Evolutionary conservation across 2,113 vertebrate species (phyloP), one percentile per base, ranked within the genome.

Genomic region (Litocranius walleri): DNA sequence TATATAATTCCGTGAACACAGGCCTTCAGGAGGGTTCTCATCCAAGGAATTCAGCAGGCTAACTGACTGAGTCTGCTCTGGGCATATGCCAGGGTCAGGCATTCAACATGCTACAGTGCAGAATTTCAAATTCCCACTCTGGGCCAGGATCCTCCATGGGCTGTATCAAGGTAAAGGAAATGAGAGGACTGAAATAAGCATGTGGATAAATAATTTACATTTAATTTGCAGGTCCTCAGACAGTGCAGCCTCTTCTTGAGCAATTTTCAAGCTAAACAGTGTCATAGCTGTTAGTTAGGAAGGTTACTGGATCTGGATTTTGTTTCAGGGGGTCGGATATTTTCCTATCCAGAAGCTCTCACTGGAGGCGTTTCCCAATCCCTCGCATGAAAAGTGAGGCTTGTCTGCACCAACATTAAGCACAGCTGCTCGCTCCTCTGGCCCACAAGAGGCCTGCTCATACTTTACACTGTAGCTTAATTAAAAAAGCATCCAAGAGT

Each of bases 171-270:
- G 96, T 88, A 48, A 96, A 43, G 36, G 29, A 87, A 67, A 91
- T 5, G 67, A 81, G 57, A 93, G 90, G 50, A 29, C 45, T 56
- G 67, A 56, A 95, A 50, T 67, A 81, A 92, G 74, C 12, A 0
- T 30, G 33, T 43, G 33, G 92, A 89, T 81, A 95, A 84, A 88
- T 92, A 81, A 90, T 97, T 95, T 90, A 81, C 56, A 96, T 86
- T 43, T 52, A 91, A 95, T 97, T 90, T 96, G 62, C 91, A 86
- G 45, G 27, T 30, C 33, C 33, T 57, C 40, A 57, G 67, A 90
- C 14, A 64, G 36, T 19, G 15, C 19, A 9, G 56, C 36, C 82
- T 74, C 7, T 81, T 94, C 40, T 80, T 16, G 11, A 64, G 83
- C 78, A 77, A 29, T 71, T 93, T 94, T 83, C 15, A 12, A 82